Base-by-base conservation (phyloP, 2,797 vertebrate genomes). In the Perodicticus potto region DNA sequence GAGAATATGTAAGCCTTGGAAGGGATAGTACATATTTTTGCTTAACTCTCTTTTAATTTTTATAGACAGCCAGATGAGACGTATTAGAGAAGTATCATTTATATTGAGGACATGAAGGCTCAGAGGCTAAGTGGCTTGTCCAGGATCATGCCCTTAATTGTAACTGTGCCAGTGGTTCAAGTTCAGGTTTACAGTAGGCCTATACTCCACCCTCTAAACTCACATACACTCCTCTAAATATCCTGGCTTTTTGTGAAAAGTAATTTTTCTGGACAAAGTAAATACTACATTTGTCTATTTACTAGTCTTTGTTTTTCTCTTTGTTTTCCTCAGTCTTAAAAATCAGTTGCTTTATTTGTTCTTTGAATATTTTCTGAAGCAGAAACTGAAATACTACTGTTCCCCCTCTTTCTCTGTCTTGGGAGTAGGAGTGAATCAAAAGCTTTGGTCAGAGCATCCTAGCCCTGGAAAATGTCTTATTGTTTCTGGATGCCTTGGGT, bases 321-420 rank as follows among this genome's bases (percentile, higher is more conserved):
- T 87, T 83, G 5, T 88, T 93, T 85, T 49, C 3, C 49, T 93
- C 0, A 72, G 73, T 19, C 55, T 83, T 95, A 73, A 96, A 77
- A 77, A 72, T 55, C 55, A 13, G 23, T 55, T 59, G 13, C 19
- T 86, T 7, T 1, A 81, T 90, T 86, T 97, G 22, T 63, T 27
- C 49, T 83, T 86, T 73, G 32, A 32, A 27, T 92, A 29, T 78
- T 82, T 69, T 93, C 76, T 93, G 63, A 94, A 83, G 61, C 17
- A 86, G 73, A 95, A 93, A 5, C 19, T 61, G 20, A 76, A 76
- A n/a, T 23, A 34, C 25, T 55, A 4, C 43, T 7, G 16, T 0
- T 85, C 19, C 25, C 1, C 9, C 13, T 59, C 29, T 53, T 37
- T 17, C 8, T 59, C 59, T 82, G 3, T 32, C 55, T 40, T 59